Evolutionary conservation across 2,113 vertebrate species (phyloP), one percentile per base, ranked within the genome.

Genomic region (Anthoscopus minutus): DNA sequence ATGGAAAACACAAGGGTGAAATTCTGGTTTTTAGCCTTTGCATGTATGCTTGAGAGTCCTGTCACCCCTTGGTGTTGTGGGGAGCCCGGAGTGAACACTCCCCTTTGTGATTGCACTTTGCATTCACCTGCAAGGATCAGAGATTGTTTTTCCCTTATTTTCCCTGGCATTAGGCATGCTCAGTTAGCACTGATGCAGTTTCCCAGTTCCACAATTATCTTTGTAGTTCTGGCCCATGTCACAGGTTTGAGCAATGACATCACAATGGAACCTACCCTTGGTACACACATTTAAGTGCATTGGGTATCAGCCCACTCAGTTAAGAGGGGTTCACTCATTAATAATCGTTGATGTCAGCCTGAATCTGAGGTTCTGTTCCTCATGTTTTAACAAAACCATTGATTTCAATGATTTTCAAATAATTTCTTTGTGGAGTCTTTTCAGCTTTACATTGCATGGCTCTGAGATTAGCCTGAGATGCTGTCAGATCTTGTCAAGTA

Each of bases 261-360:
- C 42, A 15, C 13, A 35, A 10, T 33, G 51, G 51, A 19, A 3
- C 13, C 35, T 24, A 10, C 31, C 64, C 31, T 12, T n/a, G 31
- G 37, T 1, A 8, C 13, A 25, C 40, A 15, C 24, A 2, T 33
- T 47, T 35, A 12, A 28, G 47, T 42, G 5, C 22, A 0, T 2
- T 24, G 47, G n/a, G 25, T 40, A 5, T 14, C 64, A 13, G 8
- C 37, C 57, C 64, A 73, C 27, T 37, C 60, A 45, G n/a, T 38
- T 40, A 24, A 81, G 65, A 38, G 30, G 28, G 10, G 40, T 12
- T 28, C 35, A 58, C 56, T 60, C 30, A 25, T 28, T 40, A 23
- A 72, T 24, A 58, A 20, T 60, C 21, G 7, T 35, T 53, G 1
- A 13, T 20, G 7, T 13, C 25, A 61, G 10, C 21, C 53, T 58